Evolutionary conservation across 2,113 vertebrate species (phyloP).

Genomic region (Corvus hawaiiensis): DNA sequence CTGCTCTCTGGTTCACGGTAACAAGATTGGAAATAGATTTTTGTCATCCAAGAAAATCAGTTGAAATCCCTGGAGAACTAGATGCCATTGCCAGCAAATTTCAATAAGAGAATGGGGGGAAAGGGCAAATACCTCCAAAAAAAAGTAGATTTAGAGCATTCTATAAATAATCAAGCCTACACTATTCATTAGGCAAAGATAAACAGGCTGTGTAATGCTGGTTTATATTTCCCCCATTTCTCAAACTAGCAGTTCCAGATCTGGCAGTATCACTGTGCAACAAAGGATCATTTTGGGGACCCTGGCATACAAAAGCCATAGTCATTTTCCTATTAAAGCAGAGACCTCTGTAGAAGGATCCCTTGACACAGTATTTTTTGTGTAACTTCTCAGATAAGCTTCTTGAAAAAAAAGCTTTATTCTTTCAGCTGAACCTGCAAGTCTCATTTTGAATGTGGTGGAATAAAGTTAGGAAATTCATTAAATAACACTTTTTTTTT

Average conservation of each 20-base stretch:
- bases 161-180: neutral
- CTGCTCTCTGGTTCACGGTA: neutral
- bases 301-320: neutral
- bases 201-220: neutral
- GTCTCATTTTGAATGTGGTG: neutral
- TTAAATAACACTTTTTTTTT: neutral
- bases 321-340: neutral
- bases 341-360: neutral
- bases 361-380: neutral
- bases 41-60: neutral
- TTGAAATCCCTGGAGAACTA: neutral
- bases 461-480: neutral
- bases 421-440: neutral
- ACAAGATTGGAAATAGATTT: neutral
- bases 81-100: neutral
- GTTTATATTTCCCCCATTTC: neutral
- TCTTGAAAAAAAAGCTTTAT: neutral
- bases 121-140: neutral
- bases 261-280: neutral
- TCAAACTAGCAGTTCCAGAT: neutral
- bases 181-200: neutral
- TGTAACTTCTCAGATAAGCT: neutral
- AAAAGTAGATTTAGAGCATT: neutral
- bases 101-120: fast-evolving
- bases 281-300: neutral